Conservation (phyloP, 2,113 vertebrate genomes). For the Upupa epops region DNA sequence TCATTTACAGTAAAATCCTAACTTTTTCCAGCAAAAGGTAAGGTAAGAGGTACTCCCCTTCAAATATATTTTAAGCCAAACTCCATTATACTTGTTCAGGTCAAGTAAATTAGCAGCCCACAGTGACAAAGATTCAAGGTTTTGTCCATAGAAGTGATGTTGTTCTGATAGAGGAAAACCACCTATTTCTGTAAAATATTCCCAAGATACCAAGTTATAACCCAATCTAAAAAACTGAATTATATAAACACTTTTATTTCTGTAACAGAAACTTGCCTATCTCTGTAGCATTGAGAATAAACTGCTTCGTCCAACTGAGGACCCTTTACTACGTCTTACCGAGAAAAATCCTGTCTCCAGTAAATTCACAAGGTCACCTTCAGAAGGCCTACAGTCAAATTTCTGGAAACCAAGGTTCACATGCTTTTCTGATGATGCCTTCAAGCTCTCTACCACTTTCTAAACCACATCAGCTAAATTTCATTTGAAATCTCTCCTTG, state of each 20-base stretch:
- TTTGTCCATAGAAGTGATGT: background rate
- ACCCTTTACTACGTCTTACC: background rate
- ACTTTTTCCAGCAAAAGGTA: background rate
- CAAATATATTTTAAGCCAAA: background rate
- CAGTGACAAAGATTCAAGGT: background rate
- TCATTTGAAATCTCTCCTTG: background rate
- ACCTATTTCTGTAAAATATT: background rate
- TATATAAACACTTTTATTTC: background rate
- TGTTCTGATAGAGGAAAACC: background rate
- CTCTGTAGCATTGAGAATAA: background rate
- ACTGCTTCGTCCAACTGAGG: background rate
- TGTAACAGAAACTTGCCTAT: background rate
- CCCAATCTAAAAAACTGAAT: background rate
- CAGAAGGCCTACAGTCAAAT: background rate
- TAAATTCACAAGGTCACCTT: background rate
- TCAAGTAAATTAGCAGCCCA: background rate
- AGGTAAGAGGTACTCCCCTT: background rate
- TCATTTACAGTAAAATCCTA: slow-evolving; percentile 26
- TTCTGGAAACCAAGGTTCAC: background rate
- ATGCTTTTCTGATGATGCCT: background rate
- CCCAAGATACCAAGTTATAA: background rate
- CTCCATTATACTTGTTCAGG: background rate
- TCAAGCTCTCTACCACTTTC: background rate
- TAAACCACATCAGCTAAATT: background rate
- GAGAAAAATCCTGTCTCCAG: background rate